Evolutionary conservation across 2,797 vertebrate species (phyloP), one percentile per base, ranked within the genome.

Genomic region (Sebastes miniatus): DNA sequence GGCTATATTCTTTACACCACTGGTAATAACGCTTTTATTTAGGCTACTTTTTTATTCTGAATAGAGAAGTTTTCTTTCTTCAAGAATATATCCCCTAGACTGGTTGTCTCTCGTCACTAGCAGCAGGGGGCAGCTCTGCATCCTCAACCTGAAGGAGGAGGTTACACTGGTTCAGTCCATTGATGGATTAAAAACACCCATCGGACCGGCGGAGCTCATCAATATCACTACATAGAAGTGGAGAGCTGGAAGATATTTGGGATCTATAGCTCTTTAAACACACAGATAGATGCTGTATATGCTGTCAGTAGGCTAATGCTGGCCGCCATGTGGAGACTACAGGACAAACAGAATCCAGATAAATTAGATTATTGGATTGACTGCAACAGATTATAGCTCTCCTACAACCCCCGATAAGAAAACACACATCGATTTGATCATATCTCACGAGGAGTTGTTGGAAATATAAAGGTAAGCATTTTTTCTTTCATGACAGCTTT

Each of bases 291-390:
- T 11, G 5, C 43, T 18, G 43, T 4, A 52, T 8, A 52, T 18
- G 24, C 74, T 29, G 81, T 8, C 24, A 29, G 57, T 24, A 14
- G 71, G 61, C 52, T 54, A 70, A 34, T 10, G 27, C 69, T 32
- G 68, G 24, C 72, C 32, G 65, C 79, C 83, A 74, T 86, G 89
- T 74, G 87, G 76, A 89, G 85, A 76, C 79, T 62, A 62, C 83
- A 80, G 88, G 80, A 72, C 87, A 86, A 64, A 64, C 82, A 75
- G 83, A 90, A 89, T 88, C 87, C 88, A 90, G 80, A 91, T 94
- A 94, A 92, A 95, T 95, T 86, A 93, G 91, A 94, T 95, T 95
- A 95, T 93, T 95, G 95, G 96, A 96, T 96, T 96, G 94, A 9
- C 91, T 79, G 88, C 89, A 75, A 88, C 93, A 95, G 96, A 95